A percentile compares a stretch with the other conserved stretches of the same genome.
Evolutionary conservation across 1,140 invertebrate species (phyloP).

Genomic region (Cotesia typhae): DNA sequence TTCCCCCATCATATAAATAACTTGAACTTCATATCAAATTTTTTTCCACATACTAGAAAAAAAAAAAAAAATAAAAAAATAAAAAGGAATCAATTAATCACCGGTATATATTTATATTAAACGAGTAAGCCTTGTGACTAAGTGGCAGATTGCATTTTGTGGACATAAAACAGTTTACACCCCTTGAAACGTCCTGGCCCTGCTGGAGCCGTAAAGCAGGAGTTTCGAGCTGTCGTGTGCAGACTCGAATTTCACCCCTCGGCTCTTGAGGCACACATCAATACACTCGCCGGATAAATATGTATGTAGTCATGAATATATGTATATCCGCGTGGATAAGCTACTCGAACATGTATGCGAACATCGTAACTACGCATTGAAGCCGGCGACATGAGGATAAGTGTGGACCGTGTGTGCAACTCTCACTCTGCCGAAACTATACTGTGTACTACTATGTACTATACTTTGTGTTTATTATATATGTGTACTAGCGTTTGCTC

Average conservation of each 20-base stretch:
- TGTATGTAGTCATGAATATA: too few relatives aligned
- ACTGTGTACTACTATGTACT: too few relatives aligned
- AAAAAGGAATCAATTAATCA: too few relatives aligned
- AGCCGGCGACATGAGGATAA: background rate
- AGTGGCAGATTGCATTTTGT: slow-evolving; percentile 13
- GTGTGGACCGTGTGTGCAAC: slow-evolving; percentile 20
- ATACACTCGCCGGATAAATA: background rate
- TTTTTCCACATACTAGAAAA: too few relatives aligned
- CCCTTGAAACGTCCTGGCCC: slow-evolving; percentile 1
- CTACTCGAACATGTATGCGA: slow-evolving; percentile 16
- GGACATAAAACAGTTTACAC: slow-evolving; percentile 3
- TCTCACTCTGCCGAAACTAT: background rate
- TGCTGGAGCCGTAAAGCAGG: background rate
- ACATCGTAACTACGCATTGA: slow-evolving; percentile 28
- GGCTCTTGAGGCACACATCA: background rate
- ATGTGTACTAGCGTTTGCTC: too few relatives aligned
- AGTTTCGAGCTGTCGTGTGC: slow-evolving; percentile 45
- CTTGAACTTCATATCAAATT: too few relatives aligned
- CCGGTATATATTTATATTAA: slow-evolving; percentile 30
- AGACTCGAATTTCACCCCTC: slow-evolving; percentile 42
- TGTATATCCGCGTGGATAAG: too few relatives aligned
- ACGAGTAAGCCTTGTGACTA: slow-evolving; percentile 20
- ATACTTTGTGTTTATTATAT: background rate
- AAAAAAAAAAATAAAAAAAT: too few relatives aligned
- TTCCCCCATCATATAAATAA: too few relatives aligned